Base-by-base conservation (phyloP, 2,888 invertebrate genomes). In the Acanthosoma haemorrhoidale region DNA sequence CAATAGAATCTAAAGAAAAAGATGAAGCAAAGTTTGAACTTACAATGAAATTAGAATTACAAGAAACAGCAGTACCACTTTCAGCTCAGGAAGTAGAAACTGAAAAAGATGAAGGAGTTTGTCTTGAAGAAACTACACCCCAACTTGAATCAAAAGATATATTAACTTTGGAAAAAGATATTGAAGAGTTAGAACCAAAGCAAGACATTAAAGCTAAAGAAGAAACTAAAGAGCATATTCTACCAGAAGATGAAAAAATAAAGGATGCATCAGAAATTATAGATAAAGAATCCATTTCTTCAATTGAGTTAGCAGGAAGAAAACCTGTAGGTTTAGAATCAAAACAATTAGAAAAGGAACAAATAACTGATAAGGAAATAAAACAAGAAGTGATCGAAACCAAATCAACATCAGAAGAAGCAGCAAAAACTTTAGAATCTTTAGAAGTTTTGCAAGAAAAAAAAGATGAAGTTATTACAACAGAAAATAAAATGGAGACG, bases 171-270 rank as follows among this genome's bases (percentile, higher is more conserved):
- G 39, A 68, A 43, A 59, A 64, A 21, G 51, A 25, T 15, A 67
- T 67, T 58, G 66, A 61, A 43, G 61, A 69, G 31, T 63, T 34
- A 61, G 25, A 73, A 57, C 13, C 51, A 71, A 70, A 74, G 69
- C 38, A 63, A 21, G 43, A 61, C 9, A 66, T 68, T 4, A 31
- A 58, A 18, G 18, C 2, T 11, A 13, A 32, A 29, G 34, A 16
- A 32, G 43, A 58, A 58, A 63, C 25, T n/a, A 15, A 29, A 63
- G 41, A 57, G 18, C 59, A 39, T 41, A 57, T 21, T 39, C 4
- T 8, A 21, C 6, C 21, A 31, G 38, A 29, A 38, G 38, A 39
- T 66, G 58, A 41, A 43, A 61, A 31, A 41, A 21, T 15, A 8
- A 36, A 59, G 21, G 59, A 16, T 25, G 13, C 11, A 6, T 18